phyloP scores from a whole-genome alignment of 2,797 vertebrate species.

The Phoeniculus purpureus region DNA sequence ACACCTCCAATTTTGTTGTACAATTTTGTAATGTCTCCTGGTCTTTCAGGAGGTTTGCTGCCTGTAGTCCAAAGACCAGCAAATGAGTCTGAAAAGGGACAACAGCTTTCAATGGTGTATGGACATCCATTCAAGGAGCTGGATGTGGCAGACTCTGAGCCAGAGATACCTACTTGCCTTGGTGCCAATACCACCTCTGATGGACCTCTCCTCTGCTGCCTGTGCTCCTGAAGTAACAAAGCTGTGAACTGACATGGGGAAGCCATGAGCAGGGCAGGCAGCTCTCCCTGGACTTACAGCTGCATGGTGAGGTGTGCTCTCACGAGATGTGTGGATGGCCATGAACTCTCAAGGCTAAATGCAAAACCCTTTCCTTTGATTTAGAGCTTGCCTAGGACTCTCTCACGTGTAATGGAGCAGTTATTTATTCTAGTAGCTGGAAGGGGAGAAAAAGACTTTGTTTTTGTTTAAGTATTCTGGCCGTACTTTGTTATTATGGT shows the following conservation, averaged over 20 bases:
- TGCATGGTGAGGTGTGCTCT: background rate
- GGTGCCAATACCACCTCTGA: background rate
- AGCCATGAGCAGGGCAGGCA: background rate
- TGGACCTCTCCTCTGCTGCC: background rate
- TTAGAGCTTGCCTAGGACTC: background rate
- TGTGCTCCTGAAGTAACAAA: background rate
- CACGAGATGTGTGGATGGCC: fast-evolving
- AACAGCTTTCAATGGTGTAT: background rate
- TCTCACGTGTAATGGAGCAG: background rate
- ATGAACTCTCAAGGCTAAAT: background rate
- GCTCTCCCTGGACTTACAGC: background rate
- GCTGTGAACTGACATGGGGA: fast-evolving
- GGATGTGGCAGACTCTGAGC: background rate
- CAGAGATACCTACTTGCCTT: background rate
- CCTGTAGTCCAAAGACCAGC: background rate
- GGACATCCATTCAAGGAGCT: background rate
- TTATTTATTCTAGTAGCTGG: background rate
- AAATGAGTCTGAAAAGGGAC: background rate
- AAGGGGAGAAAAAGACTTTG: background rate
- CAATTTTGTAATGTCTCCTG: background rate
- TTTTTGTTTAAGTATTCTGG: slow-evolving; percentile 12
- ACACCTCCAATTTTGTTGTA: background rate
- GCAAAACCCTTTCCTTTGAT: background rate
- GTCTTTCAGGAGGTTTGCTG: background rate
- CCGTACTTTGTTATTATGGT: slow-evolving; percentile 7